Evolutionary conservation across 2,888 invertebrate species (phyloP), one percentile per base, ranked within the genome.

Genomic region (Poecilus cupreus): DNA sequence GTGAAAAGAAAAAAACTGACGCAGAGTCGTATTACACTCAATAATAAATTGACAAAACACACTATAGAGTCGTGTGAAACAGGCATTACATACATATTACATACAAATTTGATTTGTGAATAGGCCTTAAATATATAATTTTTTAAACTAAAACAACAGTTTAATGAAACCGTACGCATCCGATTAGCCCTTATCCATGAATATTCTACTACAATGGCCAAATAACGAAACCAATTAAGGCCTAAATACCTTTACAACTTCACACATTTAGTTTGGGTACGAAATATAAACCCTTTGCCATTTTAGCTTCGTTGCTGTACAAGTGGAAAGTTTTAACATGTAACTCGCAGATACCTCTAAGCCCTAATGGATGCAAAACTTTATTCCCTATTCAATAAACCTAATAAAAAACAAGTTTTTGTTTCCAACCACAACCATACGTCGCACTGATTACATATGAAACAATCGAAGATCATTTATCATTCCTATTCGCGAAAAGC

Each of bases 391-490:
- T 43, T n/a, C 13, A n/a, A 43, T 60, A 60, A 60, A 11, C 24
- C 60, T 24, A 26, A 60, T 26, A 60, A 60, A 57, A 60, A 13
- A 5, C 20, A 26, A 32, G 60, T 60, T 26, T 60, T 60, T 60
- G 60, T 22, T 10, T 57, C 1, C 2, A n/a, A 24, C 43, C 13
- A 43, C n/a, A 26, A 0, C 6, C 60, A 26, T 60, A n/a, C 60
- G 24, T 60, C 60, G 24, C 60, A 3, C 11, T 57, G 57, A 57
- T 57, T 57, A 60, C 60, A 26, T 6, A 32, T 26, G 11, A 26
- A 60, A 60, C 60, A 60, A 60, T n/a, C 26, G 6, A 24, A 26
- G 60, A 60, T 60, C 60, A 60, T 60, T 60, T 60, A 60, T 60
- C 60, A 60, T 20, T 18, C 54, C 11, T 54, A 54, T 54, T 8